Percentiles rank a stretch among this genome's conserved stretches.
phyloP scores from a whole-genome alignment of 2,888 invertebrate genomes.

The Magallana nippona region DNA sequence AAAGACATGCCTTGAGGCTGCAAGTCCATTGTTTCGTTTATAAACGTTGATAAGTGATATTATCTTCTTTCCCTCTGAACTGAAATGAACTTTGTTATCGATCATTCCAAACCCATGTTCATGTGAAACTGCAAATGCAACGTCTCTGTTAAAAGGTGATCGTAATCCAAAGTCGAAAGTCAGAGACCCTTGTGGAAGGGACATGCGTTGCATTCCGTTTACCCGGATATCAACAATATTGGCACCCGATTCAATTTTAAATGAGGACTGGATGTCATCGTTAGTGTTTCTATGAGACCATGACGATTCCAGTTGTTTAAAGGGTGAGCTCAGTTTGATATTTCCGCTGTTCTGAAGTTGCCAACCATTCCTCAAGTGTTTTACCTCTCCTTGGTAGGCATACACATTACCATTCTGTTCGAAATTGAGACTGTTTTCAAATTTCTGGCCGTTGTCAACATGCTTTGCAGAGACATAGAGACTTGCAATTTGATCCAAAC shows the following conservation, averaged over 20 bases:
- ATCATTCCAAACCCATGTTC: slow-evolving; percentile 58
- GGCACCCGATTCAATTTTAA: slow-evolving; percentile 56
- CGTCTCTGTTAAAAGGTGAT: slow-evolving; percentile 56
- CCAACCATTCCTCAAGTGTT: slow-evolving; percentile 53
- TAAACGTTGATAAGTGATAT: slow-evolving; percentile 55
- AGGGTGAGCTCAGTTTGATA: slow-evolving; percentile 58
- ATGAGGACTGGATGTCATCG: slow-evolving; percentile 52
- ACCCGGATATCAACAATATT: slow-evolving; percentile 51
- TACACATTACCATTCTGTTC: slow-evolving; percentile 54
- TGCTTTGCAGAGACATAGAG: slow-evolving; percentile 54
- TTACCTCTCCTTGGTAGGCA: slow-evolving; percentile 56
- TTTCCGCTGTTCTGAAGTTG: slow-evolving; percentile 62
- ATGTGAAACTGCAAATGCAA: slow-evolving; percentile 60
- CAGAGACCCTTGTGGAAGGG: slow-evolving; percentile 46
- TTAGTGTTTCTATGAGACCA: slow-evolving; percentile 65
- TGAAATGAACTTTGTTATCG: slow-evolving; percentile 49
- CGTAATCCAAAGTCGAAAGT: slow-evolving; percentile 56
- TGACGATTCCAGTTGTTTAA: slow-evolving; percentile 51
- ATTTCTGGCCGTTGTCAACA: slow-evolving; percentile 53
- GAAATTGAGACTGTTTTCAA: slow-evolving; percentile 47
- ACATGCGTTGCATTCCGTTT: slow-evolving; percentile 56
- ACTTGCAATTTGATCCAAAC: slow-evolving; percentile 49
- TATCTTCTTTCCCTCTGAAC: slow-evolving; percentile 50
- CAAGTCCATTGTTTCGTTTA: slow-evolving; percentile 44
- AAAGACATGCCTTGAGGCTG: slow-evolving; percentile 50